Base-by-base conservation (phyloP, 2,888 invertebrate species). In the Eupsilia transversa region DNA sequence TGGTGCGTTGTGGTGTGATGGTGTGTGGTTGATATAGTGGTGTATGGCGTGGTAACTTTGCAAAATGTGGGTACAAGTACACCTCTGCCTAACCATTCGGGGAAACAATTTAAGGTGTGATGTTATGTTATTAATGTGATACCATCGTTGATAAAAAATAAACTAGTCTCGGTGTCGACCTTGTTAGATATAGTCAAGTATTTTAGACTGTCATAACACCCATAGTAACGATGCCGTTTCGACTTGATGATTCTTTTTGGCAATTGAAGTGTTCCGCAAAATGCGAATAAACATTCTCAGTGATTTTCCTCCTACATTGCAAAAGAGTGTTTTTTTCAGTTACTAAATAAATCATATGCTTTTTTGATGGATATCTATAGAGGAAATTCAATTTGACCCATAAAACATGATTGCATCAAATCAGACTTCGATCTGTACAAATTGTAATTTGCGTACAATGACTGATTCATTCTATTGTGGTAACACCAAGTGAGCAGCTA, bases 391-490 rank as follows among this genome's bases (percentile, higher is more conserved):
- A 85, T 83, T 73, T 82, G 72, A 73, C 68, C 78, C 60, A 82
- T 71, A 77, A 81, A 85, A 49, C 54, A 57, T 67, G 57, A 86
- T 88, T 87, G 77, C 82, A 65, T 78, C 77, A 77, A 66, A 69
- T 77, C 71, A 57, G 68, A 79, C 74, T 60, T 66, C 12, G 61
- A 63, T 80, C 72, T 80, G 72, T 83, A 82, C 77, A 79, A 86
- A 86, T 80, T 33, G 59, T 80, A 78, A 87, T 91, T 94, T 91
- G 91, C 91, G 72, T 94, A 94, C 93, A 94, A 94, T 92, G 87
- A 82, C 79, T 87, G 83, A 87, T 74, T 90, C 88, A 90, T 85
- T 86, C 68, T 74, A 81, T 86, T 89, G 82, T 77, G 59, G 46
- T 74, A 80, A 79, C 72, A 69, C 65, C 80, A 74, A 85, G 84